A percentile compares a stretch with the other conserved stretches of the same genome.
These are phyloP conservation scores for Drosophila putrida DNA, from an alignment of 2,888 invertebrate genomes.

Conservation along the genomic window DNA sequence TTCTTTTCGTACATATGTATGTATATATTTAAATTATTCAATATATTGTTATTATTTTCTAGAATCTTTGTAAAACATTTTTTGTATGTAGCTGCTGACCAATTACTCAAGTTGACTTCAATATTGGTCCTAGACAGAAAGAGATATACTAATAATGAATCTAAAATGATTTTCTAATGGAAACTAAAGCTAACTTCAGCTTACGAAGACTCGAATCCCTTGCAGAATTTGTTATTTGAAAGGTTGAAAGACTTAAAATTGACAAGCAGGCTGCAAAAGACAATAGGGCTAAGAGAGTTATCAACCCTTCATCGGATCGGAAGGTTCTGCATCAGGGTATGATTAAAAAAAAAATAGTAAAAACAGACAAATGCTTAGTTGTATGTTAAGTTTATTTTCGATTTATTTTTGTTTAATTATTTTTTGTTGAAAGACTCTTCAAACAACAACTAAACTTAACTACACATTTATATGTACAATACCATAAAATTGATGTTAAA, in stretches of 20 bases:
- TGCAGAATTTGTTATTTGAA: not conserved
- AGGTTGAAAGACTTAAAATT: not conserved
- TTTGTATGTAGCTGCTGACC: conserved; percentile 10
- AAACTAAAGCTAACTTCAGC: not conserved
- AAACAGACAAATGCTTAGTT: not conserved
- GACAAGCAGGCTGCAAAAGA: not conserved
- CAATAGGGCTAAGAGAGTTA: not conserved
- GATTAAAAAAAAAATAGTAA: not conserved
- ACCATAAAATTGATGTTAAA: conserved; percentile 40
- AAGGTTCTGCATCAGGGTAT: not conserved
- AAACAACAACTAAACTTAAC: conserved; percentile 19
- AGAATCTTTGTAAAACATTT: conserved; percentile 8
- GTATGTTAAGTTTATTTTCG: not conserved
- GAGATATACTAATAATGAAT: not conserved
- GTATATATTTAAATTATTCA: conserved; percentile 15
- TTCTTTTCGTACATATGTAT: conserved; percentile 4
- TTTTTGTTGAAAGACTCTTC: not conserved
- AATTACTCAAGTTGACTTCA: conserved; percentile 4
- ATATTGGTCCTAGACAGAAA: conserved; percentile 49
- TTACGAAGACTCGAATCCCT: not conserved
- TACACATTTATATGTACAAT: conserved; percentile 42
- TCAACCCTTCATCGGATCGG: not conserved
- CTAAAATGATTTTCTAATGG: not conserved
- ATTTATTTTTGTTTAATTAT: too few relatives aligned
- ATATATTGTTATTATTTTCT: conserved; percentile 16